These are phyloP conservation scores for Nothobranchius furzeri DNA, from an alignment of 2,113 vertebrate species.

Conservation along the genomic window DNA sequence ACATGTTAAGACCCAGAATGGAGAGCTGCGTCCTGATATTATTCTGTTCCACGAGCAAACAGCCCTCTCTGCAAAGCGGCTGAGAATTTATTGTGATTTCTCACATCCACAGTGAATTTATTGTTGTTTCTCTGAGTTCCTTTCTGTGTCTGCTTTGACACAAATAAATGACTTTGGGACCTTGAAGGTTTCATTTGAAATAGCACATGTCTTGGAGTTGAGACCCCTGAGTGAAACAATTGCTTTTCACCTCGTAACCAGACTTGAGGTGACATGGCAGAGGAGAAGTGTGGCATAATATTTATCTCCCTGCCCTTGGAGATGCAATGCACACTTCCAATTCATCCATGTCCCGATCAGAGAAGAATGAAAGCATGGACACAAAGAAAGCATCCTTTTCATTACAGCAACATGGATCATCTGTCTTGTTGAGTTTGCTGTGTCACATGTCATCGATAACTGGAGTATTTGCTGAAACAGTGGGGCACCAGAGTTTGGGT, in stretches of 20 bases:
- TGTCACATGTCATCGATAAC: slow-evolving; percentile 59
- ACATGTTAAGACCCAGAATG: slow-evolving; percentile 74
- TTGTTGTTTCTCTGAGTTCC: slow-evolving; percentile 72
- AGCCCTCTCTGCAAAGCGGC: slow-evolving; percentile 57
- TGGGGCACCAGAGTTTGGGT: slow-evolving; percentile 42
- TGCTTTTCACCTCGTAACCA: slow-evolving; percentile 65
- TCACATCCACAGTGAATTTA: slow-evolving; percentile 78
- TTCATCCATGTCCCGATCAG: slow-evolving; percentile 75
- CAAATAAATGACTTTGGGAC: slow-evolving; percentile 79
- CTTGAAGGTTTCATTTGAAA: slow-evolving; percentile 82
- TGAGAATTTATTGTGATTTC: slow-evolving; percentile 77
- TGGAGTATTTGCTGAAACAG: slow-evolving; percentile 55
- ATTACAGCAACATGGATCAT: slow-evolving; percentile 71
- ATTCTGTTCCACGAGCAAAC: slow-evolving; percentile 67
- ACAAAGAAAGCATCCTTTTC: slow-evolving; percentile 67
- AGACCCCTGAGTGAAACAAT: slow-evolving; percentile 79
- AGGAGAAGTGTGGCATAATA: slow-evolving; percentile 69
- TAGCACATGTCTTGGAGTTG: slow-evolving; percentile 75
- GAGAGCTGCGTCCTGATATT: slow-evolving; percentile 69
- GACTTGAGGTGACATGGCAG: slow-evolving; percentile 52
- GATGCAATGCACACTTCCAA: slow-evolving; percentile 60
- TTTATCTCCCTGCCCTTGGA: slow-evolving; percentile 80
- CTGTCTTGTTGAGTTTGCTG: slow-evolving; percentile 62
- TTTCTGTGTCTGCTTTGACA: slow-evolving; percentile 73
- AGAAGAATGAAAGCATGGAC: slow-evolving; percentile 63